Percentiles rank a stretch among this genome's conserved stretches.
These are phyloP conservation scores for Oreochromis tanganicae DNA, from an alignment of 2,113 vertebrate genomes.

Conservation along the genomic window DNA sequence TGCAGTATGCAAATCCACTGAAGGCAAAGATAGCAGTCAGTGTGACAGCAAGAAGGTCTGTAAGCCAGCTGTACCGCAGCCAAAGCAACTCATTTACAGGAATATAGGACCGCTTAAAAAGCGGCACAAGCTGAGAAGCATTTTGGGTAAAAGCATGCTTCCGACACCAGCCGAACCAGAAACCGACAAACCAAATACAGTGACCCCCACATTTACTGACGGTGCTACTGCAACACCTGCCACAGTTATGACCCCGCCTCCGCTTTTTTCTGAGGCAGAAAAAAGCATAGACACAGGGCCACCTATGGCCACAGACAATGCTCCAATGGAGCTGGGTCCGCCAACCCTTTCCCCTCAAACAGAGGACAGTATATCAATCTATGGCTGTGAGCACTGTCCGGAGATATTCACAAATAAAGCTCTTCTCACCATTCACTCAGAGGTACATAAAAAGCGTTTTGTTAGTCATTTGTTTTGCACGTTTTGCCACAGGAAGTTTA, in stretches of 20 bases:
- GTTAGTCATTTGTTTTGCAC: conserved; percentile 83
- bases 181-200: conserved; percentile 17
- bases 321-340: conserved; percentile 51
- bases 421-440: conserved; percentile 77
- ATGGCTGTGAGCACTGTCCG: conserved; percentile 79
- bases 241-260: conserved; percentile 21
- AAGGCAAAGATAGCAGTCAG: conserved; percentile 45
- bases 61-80: conserved; percentile 39
- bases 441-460: conserved; percentile 83
- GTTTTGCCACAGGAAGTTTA: conserved; percentile 89
- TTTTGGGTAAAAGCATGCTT: conserved; percentile 30
- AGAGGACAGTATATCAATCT: conserved; percentile 63
- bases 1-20: conserved; percentile 74
- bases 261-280: conserved; percentile 42
- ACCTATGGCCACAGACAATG: conserved; percentile 14
- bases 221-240: neutral
- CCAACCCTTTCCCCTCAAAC: conserved; percentile 67
- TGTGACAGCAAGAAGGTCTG: conserved; percentile 38
- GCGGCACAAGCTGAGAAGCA: conserved; percentile 62
- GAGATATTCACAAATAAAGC: conserved; percentile 81
- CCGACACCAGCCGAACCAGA: conserved; percentile 32
- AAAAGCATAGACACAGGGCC: conserved; percentile 10
- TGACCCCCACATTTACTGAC: conserved; percentile 17
- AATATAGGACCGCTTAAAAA: conserved; percentile 74
- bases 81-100: conserved; percentile 55